Evolutionary conservation across 1,140 invertebrate genomes (phyloP), one percentile per base, ranked within the genome.

Genomic region (Anastatus disparis): DNA sequence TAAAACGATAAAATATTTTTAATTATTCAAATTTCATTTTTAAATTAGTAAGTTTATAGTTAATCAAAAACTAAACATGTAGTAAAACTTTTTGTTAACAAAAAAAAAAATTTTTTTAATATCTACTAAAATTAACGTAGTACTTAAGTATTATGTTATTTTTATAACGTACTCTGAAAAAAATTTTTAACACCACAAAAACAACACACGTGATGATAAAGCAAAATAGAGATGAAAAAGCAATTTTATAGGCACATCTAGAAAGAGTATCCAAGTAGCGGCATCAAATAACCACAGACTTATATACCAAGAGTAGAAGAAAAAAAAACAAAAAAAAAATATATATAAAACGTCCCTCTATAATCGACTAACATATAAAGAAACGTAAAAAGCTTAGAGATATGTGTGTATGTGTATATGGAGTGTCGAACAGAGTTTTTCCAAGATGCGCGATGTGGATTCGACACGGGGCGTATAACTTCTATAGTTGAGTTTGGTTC

Each of bases 401-500:
- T n/a, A n/a, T n/a, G n/a, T n/a, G n/a, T n/a, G n/a, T n/a, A n/a
- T n/a, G n/a, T n/a, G n/a, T n/a, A n/a, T n/a, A n/a, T n/a, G 59
- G 22, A 55, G 52, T 44, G 12, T 46, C 53, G 12, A 48, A 44
- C 42, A 61, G n/a, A n/a, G n/a, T n/a, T 55, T 72, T 67, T 68
- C 59, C 58, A 72, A 63, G 64, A 68, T 44, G 26, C 40, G 42
- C 44, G 24, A 38, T 10, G 24, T 62, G 56, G 72, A 79, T 79
- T 78, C 74, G 76, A 77, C 68, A 78, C 67, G 69, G 70, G 73
- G 71, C 74, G 74, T 76, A 74, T 64, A 46, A 22, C 24, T 6
- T 29, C 44, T 20, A 63, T 22, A 50, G 9, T n/a, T n/a, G n/a
- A n/a, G n/a, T 50, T 56, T 58, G 46, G 59, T 42, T 29, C n/a